phyloP scores from a whole-genome alignment of 35 echinoderm and acorn worm genomes.

The Diadema setosum region DNA sequence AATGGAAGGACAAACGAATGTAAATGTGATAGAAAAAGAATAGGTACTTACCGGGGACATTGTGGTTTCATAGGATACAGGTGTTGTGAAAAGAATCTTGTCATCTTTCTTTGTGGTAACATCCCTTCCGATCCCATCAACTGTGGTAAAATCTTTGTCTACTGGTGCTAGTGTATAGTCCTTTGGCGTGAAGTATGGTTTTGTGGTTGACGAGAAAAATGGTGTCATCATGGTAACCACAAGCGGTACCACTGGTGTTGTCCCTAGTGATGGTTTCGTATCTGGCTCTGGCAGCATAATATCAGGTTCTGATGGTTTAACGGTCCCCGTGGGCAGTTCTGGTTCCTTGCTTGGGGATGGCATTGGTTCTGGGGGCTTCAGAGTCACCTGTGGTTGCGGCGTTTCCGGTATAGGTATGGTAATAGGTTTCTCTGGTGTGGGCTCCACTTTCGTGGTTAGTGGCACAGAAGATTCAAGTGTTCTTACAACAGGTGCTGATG shows the following conservation, averaged over 20 bases:
- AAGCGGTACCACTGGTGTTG: background rate
- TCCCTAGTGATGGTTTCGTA: background rate
- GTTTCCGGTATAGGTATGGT: background rate
- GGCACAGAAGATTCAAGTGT: background rate
- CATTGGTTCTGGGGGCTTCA: background rate
- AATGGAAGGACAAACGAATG: too few relatives aligned
- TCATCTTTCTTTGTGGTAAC: background rate
- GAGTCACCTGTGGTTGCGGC: background rate
- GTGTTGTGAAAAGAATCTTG: background rate
- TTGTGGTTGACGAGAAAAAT: background rate
- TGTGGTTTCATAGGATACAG: background rate
- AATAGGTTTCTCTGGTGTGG: background rate
- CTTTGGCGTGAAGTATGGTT: background rate
- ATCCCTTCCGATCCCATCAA: too few relatives aligned
- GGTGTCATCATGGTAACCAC: background rate
- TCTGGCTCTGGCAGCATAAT: background rate
- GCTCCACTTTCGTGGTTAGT: background rate
- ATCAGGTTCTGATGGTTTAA: background rate
- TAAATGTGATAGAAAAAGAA: too few relatives aligned
- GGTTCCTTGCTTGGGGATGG: background rate
- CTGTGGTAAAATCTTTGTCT: too few relatives aligned
- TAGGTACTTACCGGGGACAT: background rate
- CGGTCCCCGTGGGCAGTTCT: background rate
- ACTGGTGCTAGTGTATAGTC: background rate
- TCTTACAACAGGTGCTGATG: background rate